A percentile compares a stretch with the other conserved stretches of the same genome.
Conservation (phyloP, 35 echinoderm and acorn worm genomes). For the Lytechinus pictus region DNA sequence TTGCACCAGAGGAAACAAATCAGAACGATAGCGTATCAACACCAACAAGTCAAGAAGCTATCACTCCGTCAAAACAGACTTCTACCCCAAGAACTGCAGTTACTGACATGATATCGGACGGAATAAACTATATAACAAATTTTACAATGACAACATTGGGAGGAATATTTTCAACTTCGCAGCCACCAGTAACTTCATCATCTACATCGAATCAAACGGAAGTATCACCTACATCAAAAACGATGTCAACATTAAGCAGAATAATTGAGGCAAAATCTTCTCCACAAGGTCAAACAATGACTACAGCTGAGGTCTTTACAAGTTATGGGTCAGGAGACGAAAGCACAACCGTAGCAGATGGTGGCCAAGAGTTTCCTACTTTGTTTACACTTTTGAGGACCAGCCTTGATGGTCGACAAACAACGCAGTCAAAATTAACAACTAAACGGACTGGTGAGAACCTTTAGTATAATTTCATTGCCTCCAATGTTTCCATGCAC, state of each 20-base stretch:
- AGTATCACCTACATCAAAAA: not conserved
- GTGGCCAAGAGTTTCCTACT: not conserved
- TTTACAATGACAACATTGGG: not conserved
- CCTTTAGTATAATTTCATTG: not conserved
- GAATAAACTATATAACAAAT: constrained; percentile 5
- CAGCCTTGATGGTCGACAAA: not conserved
- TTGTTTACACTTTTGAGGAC: not conserved
- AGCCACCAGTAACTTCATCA: not conserved
- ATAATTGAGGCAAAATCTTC: not conserved
- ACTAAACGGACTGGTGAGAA: not conserved
- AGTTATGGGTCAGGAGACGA: not conserved
- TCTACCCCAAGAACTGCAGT: not conserved
- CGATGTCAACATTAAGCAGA: not conserved
- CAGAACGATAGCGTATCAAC: not conserved
- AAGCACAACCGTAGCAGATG: not conserved
- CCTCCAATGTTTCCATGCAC: not conserved
- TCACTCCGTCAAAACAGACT: not conserved
- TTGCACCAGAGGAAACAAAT: not conserved
- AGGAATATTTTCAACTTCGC: not conserved
- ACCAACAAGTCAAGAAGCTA: not conserved
- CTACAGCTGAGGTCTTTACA: not conserved
- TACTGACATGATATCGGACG: not conserved
- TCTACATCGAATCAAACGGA: not conserved
- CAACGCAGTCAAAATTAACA: not conserved
- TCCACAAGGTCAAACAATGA: not conserved